These are phyloP conservation scores for Sarcophaga variegata DNA, from an alignment of 2,888 invertebrate species.

Conservation along the genomic window DNA sequence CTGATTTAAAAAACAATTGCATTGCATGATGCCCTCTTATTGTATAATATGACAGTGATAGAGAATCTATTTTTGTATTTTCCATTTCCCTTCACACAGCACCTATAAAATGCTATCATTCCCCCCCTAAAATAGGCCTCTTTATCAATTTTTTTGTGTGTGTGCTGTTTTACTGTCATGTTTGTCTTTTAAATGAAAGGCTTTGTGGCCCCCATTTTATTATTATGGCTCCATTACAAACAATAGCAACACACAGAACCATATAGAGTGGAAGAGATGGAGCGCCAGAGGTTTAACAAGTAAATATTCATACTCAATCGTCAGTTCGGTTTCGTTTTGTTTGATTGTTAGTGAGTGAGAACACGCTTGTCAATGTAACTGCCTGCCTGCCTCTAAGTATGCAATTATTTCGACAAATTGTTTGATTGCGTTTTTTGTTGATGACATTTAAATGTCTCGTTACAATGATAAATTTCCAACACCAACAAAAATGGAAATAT, in stretches of 20 bases:
- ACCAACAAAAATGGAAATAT: background rate
- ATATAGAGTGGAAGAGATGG: background rate
- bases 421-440: constrained; percentile 33
- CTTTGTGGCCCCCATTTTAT: background rate
- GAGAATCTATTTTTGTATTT: constrained; percentile 4
- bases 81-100: background rate
- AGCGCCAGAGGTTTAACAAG: background rate
- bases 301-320: background rate
- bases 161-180: background rate
- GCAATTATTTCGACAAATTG: constrained; percentile 60
- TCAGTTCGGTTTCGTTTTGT: background rate
- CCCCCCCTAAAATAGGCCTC: background rate
- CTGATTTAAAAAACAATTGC: constrained; percentile 17
- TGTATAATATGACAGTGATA: constrained; percentile 65
- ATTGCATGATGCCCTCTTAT: constrained; percentile 30
- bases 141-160: constrained; percentile 32
- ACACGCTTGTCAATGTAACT: constrained; percentile 28
- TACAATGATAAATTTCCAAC: background rate
- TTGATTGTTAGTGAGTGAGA: constrained; percentile 13
- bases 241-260: no score
- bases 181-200: background rate
- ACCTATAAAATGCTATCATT: background rate
- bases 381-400: constrained; percentile 44
- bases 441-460: constrained; percentile 52
- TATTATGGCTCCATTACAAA: background rate